These are phyloP conservation scores for Stenodema calcarata DNA, from an alignment of 2,888 invertebrate species.

Conservation along the genomic window DNA sequence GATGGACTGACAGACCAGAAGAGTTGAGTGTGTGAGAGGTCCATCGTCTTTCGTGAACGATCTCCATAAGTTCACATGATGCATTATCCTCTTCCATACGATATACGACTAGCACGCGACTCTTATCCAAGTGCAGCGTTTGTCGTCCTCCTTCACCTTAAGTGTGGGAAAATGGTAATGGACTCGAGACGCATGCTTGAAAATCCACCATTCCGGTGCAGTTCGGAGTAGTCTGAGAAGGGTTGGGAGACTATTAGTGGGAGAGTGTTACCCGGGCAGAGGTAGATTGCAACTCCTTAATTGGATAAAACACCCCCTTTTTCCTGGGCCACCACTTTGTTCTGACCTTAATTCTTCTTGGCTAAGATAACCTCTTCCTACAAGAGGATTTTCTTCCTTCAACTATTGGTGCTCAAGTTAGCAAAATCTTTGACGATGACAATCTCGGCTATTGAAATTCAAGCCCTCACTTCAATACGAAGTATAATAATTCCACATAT, in stretches of 20 bases:
- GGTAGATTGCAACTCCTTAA: constrained; percentile 43
- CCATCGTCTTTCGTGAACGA: too few species aligned
- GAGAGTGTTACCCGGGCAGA: constrained; percentile 29
- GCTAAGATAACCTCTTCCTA: background rate
- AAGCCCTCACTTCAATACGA: too few species aligned
- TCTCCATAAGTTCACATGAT: too few species aligned
- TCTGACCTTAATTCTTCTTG: constrained; percentile 33
- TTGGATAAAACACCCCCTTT: constrained; percentile 41
- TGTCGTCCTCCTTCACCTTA: background rate
- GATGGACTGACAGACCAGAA: too few species aligned
- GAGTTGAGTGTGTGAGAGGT: too few species aligned
- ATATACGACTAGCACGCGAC: background rate
- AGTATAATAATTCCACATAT: too few species aligned
- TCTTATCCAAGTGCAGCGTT: background rate
- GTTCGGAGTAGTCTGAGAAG: background rate
- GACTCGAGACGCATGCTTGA: background rate
- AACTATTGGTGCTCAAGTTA: background rate
- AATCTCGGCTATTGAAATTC: background rate
- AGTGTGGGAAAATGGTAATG: constrained; percentile 8
- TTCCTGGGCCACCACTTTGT: constrained; percentile 9
- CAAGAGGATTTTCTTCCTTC: background rate
- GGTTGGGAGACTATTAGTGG: background rate
- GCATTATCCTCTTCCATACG: too few species aligned
- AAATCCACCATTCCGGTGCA: background rate
- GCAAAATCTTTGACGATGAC: background rate